Evolutionary conservation across 2,888 invertebrate genomes (phyloP), one percentile per base, ranked within the genome.

Genomic region (Drosophila paucipuncta): DNA sequence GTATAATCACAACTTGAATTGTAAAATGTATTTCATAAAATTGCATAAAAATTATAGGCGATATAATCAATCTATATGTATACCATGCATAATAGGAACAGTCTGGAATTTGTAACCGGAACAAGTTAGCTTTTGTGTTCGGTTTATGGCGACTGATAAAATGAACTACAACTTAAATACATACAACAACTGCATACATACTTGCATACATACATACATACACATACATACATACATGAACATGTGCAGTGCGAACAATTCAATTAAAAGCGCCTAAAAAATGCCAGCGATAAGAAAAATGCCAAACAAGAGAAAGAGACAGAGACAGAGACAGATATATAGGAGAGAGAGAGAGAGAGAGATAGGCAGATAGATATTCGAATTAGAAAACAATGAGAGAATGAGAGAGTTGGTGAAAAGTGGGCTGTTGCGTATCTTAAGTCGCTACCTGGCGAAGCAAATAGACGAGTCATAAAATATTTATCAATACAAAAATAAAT

Each of bases 171-270:
- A 16, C 31, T 7, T 7, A 37, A 25, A 28, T 37, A 54, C 18
- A 54, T 4, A 25, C 4, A 1, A 22, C 22, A 22, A 22, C 22
- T n/a, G 11, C n/a, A n/a, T 52, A 43, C 33, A n/a, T 60, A 60
- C 1, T 0, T 5, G 2, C n/a, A n/a, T 4, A n/a, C 28, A 4
- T 59, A 60, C 22, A 2, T 2, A 11, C 33, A 16, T 4, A 33
- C 53, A 1, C n/a, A n/a, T 37, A 37, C 18, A 37, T 4, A 54
- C 9, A 4, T 18, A 35, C 2, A 47, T 54, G 22, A 55, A 18
- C 70, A 78, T 75, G 66, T 75, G 79, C 79, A 78, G 49, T 52
- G 67, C 58, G 61, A 75, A 76, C 79, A 76, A 78, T 76, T 78
- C 79, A 79, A 78, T 78, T 78, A 78, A 66, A 78, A 76, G 76